Evolutionary conservation across 2,888 invertebrate genomes (phyloP).

Genomic region (Malthinus seriepunctatus): DNA sequence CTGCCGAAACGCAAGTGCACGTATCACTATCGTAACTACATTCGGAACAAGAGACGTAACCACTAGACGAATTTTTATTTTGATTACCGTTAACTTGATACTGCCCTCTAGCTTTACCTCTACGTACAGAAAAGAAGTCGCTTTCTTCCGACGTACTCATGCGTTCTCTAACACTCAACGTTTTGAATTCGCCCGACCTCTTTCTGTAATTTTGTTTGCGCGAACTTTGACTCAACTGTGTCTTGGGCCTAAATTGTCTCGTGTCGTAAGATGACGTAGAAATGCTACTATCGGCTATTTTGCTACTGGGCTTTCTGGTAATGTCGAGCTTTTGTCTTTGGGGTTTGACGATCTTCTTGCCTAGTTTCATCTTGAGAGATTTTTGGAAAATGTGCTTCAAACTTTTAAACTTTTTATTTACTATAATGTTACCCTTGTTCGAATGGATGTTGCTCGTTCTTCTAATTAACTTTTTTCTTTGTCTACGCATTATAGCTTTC

Average conservation of each 20-base stretch:
- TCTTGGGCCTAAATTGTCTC: slow-evolving; percentile 64
- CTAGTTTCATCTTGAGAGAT: slow-evolving; percentile 54
- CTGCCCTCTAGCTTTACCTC: slow-evolving; percentile 45
- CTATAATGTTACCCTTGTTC: slow-evolving; percentile 39
- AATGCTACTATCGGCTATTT: slow-evolving; percentile 62
- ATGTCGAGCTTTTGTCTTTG: slow-evolving; percentile 22
- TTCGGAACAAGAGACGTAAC: slow-evolving; percentile 86
- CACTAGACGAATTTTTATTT: slow-evolving; percentile 57
- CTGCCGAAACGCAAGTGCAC: slow-evolving; percentile 74
- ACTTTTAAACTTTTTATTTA: slow-evolving; percentile 48
- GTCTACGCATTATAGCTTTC: slow-evolving; percentile 86
- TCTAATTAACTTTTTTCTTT: slow-evolving; percentile 71
- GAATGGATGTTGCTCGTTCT: slow-evolving; percentile 59
- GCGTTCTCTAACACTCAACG: slow-evolving; percentile 32
- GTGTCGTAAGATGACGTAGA: slow-evolving; percentile 67
- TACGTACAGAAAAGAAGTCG: slow-evolving; percentile 53
- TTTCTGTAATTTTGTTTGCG: slow-evolving; percentile 46
- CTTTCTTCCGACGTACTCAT: slow-evolving; percentile 55
- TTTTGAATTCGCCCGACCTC: slow-evolving; percentile 31
- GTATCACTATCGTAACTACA: slow-evolving; percentile 85
- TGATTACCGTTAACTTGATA: slow-evolving; percentile 41
- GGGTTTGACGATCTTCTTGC: slow-evolving; percentile 29
- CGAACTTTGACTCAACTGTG: slow-evolving; percentile 46
- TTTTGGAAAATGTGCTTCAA: slow-evolving; percentile 61
- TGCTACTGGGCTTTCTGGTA: slow-evolving; percentile 22